Evolutionary conservation across 1,140 invertebrate genomes (phyloP).

Genomic region (Chironomus tepperi): DNA sequence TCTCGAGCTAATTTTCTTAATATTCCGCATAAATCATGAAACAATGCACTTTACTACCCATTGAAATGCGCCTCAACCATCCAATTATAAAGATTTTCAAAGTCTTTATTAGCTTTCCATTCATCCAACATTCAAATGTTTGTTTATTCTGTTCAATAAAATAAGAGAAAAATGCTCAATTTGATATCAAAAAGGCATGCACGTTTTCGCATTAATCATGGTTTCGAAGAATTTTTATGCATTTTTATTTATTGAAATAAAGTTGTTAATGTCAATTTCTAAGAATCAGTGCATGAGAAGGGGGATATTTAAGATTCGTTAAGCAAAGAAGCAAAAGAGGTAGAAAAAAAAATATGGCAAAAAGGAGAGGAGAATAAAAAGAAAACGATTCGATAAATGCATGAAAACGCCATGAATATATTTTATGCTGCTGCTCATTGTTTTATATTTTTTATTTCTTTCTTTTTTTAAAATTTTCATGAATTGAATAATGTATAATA

Average conservation of each 20-base stretch:
- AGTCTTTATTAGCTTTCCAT: too few species aligned
- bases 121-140: too few species aligned
- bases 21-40: too few species aligned
- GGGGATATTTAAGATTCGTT: constrained; percentile 1
- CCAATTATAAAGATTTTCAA: too few species aligned
- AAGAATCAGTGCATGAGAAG: constrained; percentile 12
- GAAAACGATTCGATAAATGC: constrained; percentile 1
- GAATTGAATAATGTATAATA: constrained; percentile 14
- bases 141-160: too few species aligned
- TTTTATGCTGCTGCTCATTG: constrained; percentile 12
- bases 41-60: too few species aligned
- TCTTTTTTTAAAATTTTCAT: not conserved
- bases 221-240: constrained; percentile 1
- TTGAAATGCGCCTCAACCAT: too few species aligned
- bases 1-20: too few species aligned
- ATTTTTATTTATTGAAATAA: constrained; percentile 15
- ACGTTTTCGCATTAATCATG: constrained; percentile 8
- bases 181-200: not conserved
- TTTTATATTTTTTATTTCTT: not conserved
- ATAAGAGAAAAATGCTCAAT: too few species aligned
- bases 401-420: constrained; percentile 13
- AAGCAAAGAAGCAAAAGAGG: not conserved
- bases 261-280: constrained; percentile 14
- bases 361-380: not conserved
- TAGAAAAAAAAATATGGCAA: not conserved